phyloP scores from a whole-genome alignment of 2,797 vertebrate species.

The Aldrovandia affinis region DNA sequence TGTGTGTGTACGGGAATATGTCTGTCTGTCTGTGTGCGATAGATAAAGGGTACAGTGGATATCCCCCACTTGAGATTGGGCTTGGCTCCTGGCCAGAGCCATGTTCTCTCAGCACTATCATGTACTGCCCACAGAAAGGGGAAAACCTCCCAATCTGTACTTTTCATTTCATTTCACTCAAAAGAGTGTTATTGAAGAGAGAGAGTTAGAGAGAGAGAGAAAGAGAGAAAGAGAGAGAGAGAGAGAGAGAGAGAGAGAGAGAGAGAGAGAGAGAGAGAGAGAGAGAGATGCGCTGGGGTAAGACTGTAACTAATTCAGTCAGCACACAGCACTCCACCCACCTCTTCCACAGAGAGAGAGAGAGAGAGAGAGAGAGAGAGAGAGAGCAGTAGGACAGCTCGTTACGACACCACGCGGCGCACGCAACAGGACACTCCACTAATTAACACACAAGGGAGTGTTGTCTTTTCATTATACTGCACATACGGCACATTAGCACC shows the following conservation, averaged over 20 bases:
- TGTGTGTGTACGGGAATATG: not conserved
- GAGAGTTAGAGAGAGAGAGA: not conserved
- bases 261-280: not conserved
- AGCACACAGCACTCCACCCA: not conserved
- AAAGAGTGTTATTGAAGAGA: not conserved
- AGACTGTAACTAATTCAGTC: slow-evolving; percentile 18
- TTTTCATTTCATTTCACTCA: slow-evolving; percentile 1
- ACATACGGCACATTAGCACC: slow-evolving; percentile 22
- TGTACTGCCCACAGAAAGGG: not conserved
- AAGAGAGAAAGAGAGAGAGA: not conserved
- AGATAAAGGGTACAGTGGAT: not conserved
- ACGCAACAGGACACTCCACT: slow-evolving; percentile 19
- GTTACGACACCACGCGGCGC: slow-evolving; percentile 2
- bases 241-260: not conserved
- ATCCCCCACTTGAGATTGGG: not conserved
- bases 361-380: not conserved
- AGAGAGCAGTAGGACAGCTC: slow-evolving; percentile 13
- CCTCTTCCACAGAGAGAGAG: slow-evolving; percentile 19
- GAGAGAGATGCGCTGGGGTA: not conserved
- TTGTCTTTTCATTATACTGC: slow-evolving; percentile 28
- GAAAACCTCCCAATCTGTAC: not conserved
- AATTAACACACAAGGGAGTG: slow-evolving; percentile 29
- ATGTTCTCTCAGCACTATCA: not conserved
- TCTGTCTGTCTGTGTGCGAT: not conserved
- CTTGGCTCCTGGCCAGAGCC: not conserved